Percentiles rank a stretch among this genome's conserved stretches.
These are phyloP conservation scores for Xylophagus ater DNA, from an alignment of 2,888 invertebrate species.

Conservation along the genomic window DNA sequence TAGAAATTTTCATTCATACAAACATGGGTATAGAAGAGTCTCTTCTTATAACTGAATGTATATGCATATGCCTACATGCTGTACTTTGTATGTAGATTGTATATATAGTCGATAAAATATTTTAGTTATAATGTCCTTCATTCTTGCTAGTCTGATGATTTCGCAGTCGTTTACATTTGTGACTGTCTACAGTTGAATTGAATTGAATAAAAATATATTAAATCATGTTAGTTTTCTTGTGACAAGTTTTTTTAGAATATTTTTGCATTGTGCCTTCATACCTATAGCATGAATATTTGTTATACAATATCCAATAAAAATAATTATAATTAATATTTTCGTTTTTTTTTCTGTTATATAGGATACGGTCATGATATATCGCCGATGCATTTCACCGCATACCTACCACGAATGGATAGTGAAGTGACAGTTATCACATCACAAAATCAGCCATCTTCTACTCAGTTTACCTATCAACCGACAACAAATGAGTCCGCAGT, in stretches of 20 bases:
- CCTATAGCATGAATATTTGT: too few species aligned
- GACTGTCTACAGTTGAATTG: too few species aligned
- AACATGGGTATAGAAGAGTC: slow-evolving; percentile 10
- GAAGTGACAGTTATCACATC: slow-evolving; percentile 46
- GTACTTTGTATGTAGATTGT: slow-evolving; percentile 9
- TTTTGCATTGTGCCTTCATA: too few species aligned
- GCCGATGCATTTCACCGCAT: slow-evolving; percentile 65
- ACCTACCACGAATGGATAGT: slow-evolving; percentile 51
- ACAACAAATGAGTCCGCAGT: slow-evolving; percentile 9
- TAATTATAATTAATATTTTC: background rate
- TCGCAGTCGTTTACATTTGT: too few species aligned
- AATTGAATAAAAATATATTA: too few species aligned
- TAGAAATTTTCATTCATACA: slow-evolving; percentile 11
- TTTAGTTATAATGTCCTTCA: background rate
- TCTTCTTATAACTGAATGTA: too few species aligned
- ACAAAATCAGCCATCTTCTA: slow-evolving; percentile 35
- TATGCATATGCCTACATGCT: too few species aligned
- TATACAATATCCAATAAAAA: too few species aligned
- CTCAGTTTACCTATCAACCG: slow-evolving; percentile 35
- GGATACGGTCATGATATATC: slow-evolving; percentile 70
- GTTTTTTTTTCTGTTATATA: slow-evolving; percentile 38
- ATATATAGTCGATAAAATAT: slow-evolving; percentile 10
- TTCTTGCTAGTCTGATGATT: background rate
- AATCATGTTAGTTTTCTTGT: too few species aligned
- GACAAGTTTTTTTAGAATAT: too few species aligned